Conservation (phyloP, 2,888 invertebrate species). For the Drosophila maculinotata region DNA sequence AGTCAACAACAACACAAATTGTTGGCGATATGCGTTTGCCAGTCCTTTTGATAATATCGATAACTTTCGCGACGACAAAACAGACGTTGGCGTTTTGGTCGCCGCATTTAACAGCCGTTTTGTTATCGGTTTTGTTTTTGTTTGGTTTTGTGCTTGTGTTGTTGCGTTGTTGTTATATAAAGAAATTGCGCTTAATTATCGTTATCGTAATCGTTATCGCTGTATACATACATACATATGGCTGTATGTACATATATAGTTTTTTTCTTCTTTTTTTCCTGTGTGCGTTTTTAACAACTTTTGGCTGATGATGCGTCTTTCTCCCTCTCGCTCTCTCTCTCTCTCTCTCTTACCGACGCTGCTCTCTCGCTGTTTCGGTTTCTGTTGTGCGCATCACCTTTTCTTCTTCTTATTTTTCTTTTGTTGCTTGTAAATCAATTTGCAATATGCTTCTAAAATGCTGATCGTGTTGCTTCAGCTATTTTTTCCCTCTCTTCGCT, state of each 20-base stretch:
- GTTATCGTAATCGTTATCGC: constrained; percentile 53
- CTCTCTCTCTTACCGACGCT: constrained; percentile 19
- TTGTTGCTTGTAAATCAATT: constrained; percentile 58
- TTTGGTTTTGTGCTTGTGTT: constrained; percentile 41
- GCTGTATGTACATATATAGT: constrained; percentile 7
- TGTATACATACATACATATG: constrained; percentile 11
- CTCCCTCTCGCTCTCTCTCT: constrained; percentile 14
- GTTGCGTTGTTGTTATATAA: constrained; percentile 49
- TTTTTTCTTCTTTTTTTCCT: constrained; percentile 16
- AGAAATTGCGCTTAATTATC: constrained; percentile 46
- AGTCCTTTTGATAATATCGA: constrained; percentile 48
- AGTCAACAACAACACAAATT: constrained; percentile 56
- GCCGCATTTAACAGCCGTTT: constrained; percentile 74
- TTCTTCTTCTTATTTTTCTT: constrained; percentile 18
- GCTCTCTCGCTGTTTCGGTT: constrained; percentile 23
- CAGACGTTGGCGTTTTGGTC: constrained; percentile 57
- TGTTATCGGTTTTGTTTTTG: constrained; percentile 45
- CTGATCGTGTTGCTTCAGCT: constrained; percentile 45
- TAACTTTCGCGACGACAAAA: constrained; percentile 46
- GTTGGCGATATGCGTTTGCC: constrained; percentile 40
- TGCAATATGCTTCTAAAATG: constrained; percentile 57
- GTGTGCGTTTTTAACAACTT: constrained; percentile 62
- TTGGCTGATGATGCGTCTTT: constrained; percentile 44
- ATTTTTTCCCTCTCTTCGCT: constrained; percentile 22
- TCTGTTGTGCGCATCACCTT: constrained; percentile 55